A percentile compares a stretch with the other conserved stretches of the same genome.
phyloP scores from a whole-genome alignment of 2,113 vertebrate genomes.

The Pyxicephalus adspersus region DNA sequence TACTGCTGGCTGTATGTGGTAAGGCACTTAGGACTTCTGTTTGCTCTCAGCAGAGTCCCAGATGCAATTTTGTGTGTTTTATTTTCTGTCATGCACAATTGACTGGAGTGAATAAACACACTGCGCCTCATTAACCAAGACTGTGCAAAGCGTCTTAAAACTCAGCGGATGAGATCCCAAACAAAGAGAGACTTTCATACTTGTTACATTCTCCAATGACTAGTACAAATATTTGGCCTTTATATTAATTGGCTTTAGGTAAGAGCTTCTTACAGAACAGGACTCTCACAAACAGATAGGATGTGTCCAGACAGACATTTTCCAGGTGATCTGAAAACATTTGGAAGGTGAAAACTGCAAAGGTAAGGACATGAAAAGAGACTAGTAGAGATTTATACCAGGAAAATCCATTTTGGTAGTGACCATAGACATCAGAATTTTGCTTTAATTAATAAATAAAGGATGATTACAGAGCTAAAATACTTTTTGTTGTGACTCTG shows the following conservation, averaged over 20 bases:
- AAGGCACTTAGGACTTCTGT: conserved; percentile 12
- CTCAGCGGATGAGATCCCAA: conserved; percentile 11
- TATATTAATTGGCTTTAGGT: not conserved
- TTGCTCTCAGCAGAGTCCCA: not conserved
- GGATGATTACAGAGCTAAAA: too few species aligned
- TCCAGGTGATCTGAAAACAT: too few species aligned
- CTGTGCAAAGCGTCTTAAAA: conserved; percentile 25
- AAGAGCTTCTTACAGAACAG: conserved; percentile 3
- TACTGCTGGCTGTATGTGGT: not conserved
- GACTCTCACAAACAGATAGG: not conserved
- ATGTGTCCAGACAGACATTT: too few species aligned
- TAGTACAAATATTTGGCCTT: conserved; percentile 20
- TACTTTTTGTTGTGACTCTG: too few species aligned
- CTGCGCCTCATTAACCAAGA: conserved; percentile 30
- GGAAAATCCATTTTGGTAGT: too few species aligned
- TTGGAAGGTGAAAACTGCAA: too few species aligned
- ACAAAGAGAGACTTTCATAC: conserved; percentile 36
- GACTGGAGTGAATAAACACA: conserved; percentile 37
- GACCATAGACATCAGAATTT: too few species aligned
- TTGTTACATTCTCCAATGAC: not conserved
- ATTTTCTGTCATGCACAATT: conserved; percentile 43
- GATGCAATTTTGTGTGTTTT: conserved; percentile 40
- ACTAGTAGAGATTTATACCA: too few species aligned
- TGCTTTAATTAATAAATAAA: too few species aligned
- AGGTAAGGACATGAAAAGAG: too few species aligned